Conservation (phyloP, 92 coral and sea anemone species). For the Actinernus sp. region DNA sequence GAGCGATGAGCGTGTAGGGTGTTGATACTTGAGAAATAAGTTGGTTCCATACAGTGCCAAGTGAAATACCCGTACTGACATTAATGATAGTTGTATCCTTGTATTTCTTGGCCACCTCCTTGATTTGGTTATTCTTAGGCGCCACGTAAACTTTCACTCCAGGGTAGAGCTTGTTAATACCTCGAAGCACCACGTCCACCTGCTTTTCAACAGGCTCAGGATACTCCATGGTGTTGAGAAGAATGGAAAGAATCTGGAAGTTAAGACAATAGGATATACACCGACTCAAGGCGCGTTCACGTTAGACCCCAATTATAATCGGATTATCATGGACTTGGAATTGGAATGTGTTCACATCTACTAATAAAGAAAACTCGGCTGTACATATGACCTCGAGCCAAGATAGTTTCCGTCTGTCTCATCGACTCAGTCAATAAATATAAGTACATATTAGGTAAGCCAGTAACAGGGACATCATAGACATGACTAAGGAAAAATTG, state of each 20-base stretch:
- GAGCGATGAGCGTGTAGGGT: constrained; percentile 39
- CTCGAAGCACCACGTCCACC: constrained; percentile 18
- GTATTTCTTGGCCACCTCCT: constrained; percentile 1
- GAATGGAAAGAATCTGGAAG: constrained; percentile 24
- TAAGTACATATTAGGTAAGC: too few species aligned
- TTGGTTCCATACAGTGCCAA: constrained; percentile 32
- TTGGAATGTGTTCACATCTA: too few species aligned
- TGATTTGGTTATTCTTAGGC: constrained; percentile 7
- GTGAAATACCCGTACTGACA: neutral
- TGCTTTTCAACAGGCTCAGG: constrained; percentile 31
- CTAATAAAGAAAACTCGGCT: too few species aligned
- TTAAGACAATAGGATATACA: too few species aligned
- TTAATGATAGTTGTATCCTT: neutral
- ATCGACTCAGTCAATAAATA: too few species aligned
- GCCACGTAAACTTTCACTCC: constrained; percentile 21
- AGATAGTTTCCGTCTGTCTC: too few species aligned
- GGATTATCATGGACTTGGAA: too few species aligned
- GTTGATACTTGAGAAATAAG: constrained; percentile 10
- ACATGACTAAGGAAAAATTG: too few species aligned
- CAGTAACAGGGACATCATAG: too few species aligned
- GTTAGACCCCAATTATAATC: too few species aligned
- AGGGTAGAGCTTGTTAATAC: constrained; percentile 31
- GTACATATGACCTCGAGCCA: too few species aligned
- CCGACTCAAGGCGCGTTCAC: too few species aligned
- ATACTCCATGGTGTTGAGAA: constrained; percentile 26